phyloP scores from a whole-genome alignment of 2,113 vertebrate species.

The Myiopsitta monachus region DNA sequence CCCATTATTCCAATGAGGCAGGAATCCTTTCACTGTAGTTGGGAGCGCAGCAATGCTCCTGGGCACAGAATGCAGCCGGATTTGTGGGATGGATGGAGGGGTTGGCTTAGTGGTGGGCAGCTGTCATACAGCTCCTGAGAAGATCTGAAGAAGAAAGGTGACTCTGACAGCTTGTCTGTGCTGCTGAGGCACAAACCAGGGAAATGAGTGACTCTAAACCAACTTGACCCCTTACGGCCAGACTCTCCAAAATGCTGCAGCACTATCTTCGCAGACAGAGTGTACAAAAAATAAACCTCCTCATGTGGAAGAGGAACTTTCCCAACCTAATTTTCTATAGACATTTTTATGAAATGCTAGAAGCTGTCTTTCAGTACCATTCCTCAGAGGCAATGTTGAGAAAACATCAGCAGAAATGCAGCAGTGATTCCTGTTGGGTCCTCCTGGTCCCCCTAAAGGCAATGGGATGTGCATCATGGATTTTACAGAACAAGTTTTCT shows the following conservation, averaged over 20 bases:
- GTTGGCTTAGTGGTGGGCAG: neutral
- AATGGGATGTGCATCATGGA: accelerated
- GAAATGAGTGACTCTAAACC: neutral
- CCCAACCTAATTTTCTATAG: neutral
- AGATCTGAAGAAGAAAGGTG: neutral
- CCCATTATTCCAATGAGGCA: neutral
- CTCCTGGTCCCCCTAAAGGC: neutral
- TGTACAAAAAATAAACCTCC: neutral
- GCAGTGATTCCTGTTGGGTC: neutral
- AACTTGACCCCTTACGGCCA: neutral
- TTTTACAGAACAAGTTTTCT: neutral
- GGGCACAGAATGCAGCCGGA: too few relatives aligned
- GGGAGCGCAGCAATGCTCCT: neutral
- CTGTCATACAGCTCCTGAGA: neutral
- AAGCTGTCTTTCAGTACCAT: neutral
- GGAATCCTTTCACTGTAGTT: neutral
- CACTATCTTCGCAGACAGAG: neutral
- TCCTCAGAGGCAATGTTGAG: neutral
- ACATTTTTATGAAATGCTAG: neutral
- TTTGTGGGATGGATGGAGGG: neutral
- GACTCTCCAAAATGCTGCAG: neutral
- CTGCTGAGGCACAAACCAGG: neutral
- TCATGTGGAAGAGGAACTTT: neutral
- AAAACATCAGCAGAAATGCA: neutral
- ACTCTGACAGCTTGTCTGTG: neutral